Base-by-base conservation (phyloP, 23 tunicate genomes). In the Diplosoma virens region DNA sequence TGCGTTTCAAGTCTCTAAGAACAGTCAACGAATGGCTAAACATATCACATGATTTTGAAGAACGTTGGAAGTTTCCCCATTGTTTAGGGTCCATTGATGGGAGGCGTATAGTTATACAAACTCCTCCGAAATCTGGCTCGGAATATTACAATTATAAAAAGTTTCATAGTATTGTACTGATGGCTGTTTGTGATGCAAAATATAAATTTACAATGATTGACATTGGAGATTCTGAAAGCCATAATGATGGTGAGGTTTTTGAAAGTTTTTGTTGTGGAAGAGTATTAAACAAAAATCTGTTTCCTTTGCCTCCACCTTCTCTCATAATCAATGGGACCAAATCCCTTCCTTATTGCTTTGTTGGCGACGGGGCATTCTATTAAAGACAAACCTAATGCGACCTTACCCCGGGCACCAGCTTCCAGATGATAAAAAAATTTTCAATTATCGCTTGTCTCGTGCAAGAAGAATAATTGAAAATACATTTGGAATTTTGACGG, bases 121-220 rank as follows among this genome's bases (percentile, higher is more conserved):
- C 71, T 23, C 81, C 81, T 28, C 46, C 37, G 59, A 32, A 59
- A 34, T 32, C 47, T 33, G 71, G 81, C 1, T 77, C 81, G 20
- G 71, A 59, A 9, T 77, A 59, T 35, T 64, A 17, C 24, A 69
- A 37, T 37, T 69, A 69, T 35, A 59, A 77, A 37, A 47, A 71
- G 26, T 22, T 22, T 34, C 71, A 77, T 37, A 77, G 71, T 58
- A 60, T 77, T 37, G 81, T 77, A 24, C 32, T 77, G 71, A 32
- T 77, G 24, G 81, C 55, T 24, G 56, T 77, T 17, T 59, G 81
- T 37, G 71, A 59, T 77, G 81, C 81, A 33, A 20, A 77, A 3
- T 77, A 32, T 7, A 18, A 59, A 3, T 69, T 69, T 26, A 69
- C 76, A 7, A 21, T 69, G 7, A 25, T 36, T 3, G 55, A 69